Evolutionary conservation across 2,888 invertebrate species (phyloP).

Genomic region (Platycnemis pennipes): DNA sequence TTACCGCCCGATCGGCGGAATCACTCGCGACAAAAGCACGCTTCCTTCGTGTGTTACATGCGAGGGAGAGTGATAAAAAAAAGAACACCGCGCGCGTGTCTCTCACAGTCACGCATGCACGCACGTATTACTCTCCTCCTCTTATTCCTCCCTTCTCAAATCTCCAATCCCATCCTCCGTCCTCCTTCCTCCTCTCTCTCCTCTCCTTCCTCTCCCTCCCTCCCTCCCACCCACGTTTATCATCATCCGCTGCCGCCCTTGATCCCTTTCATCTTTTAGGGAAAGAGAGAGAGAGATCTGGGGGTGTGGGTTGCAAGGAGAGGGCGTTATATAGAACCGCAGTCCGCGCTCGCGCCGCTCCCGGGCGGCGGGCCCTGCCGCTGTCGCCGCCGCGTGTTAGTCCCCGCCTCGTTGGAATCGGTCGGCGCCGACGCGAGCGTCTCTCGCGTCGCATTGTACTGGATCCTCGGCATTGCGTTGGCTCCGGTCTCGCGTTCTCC

Average conservation of each 20-base stretch:
- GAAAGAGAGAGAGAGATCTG: background rate
- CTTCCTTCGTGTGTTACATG: constrained; percentile 11
- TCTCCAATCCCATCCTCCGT: background rate
- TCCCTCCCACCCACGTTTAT: background rate
- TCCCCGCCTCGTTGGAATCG: background rate
- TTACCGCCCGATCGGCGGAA: constrained; percentile 34
- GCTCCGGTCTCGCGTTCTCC: constrained; percentile 23
- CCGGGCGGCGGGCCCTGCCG: background rate
- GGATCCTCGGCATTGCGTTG: constrained; percentile 25
- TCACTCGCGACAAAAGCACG: constrained; percentile 50
- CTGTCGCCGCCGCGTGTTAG: background rate
- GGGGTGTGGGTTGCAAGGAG: background rate
- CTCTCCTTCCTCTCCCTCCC: background rate
- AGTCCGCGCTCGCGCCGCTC: background rate
- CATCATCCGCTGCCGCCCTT: constrained; percentile 4
- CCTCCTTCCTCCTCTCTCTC: background rate
- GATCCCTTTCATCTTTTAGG: constrained; percentile 52
- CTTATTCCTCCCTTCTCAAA: background rate
- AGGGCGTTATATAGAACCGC: constrained; percentile 17
- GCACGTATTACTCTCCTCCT: constrained; percentile 18
- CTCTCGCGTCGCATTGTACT: constrained; percentile 33
- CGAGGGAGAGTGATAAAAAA: constrained; percentile 10
- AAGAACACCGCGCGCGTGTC: constrained; percentile 34
- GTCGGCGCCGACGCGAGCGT: background rate
- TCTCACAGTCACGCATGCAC: constrained; percentile 55